phyloP scores from a whole-genome alignment of 1,140 invertebrate species.

The Oedothorax gibbosus region DNA sequence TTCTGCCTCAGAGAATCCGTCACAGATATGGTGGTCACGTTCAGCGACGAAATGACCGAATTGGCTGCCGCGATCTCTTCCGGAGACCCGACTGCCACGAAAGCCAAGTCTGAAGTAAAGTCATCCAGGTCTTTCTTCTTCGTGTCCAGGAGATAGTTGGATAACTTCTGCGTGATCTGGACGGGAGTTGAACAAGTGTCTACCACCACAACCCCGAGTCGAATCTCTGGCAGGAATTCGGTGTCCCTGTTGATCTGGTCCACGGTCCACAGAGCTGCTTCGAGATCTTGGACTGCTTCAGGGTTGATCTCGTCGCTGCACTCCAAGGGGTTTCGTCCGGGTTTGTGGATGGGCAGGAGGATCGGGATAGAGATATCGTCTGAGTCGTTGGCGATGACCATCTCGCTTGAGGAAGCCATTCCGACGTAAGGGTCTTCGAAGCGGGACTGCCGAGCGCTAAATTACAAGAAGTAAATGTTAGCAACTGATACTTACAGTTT shows the following conservation, averaged over 20 bases:
- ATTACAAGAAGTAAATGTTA: neutral
- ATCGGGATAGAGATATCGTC: constrained; percentile 64
- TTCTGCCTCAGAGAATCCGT: constrained; percentile 52
- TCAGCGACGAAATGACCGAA: constrained; percentile 61
- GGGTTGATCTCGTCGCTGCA: constrained; percentile 61
- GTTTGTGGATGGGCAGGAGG: constrained; percentile 66
- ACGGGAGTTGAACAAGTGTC: constrained; percentile 66
- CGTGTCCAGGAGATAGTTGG: constrained; percentile 36
- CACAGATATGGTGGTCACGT: constrained; percentile 63
- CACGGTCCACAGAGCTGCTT: constrained; percentile 71
- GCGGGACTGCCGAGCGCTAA: constrained; percentile 40
- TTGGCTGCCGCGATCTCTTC: constrained; percentile 58
- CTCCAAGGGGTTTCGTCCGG: constrained; percentile 62
- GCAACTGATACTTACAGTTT: neutral
- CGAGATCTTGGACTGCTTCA: constrained; percentile 69
- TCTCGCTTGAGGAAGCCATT: constrained; percentile 29
- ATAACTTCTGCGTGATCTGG: constrained; percentile 48
- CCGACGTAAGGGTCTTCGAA: constrained; percentile 51
- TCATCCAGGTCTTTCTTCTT: constrained; percentile 31
- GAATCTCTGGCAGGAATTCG: constrained; percentile 64
- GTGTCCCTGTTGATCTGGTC: constrained; percentile 69
- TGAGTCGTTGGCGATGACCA: neutral
- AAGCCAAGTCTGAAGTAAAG: constrained; percentile 31
- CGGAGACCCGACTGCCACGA: constrained; percentile 30
- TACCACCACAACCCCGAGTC: constrained; percentile 64